Evolutionary conservation across 35 echinoderm and acorn worm species (phyloP).

Genomic region (Apostichopus japonicus): DNA sequence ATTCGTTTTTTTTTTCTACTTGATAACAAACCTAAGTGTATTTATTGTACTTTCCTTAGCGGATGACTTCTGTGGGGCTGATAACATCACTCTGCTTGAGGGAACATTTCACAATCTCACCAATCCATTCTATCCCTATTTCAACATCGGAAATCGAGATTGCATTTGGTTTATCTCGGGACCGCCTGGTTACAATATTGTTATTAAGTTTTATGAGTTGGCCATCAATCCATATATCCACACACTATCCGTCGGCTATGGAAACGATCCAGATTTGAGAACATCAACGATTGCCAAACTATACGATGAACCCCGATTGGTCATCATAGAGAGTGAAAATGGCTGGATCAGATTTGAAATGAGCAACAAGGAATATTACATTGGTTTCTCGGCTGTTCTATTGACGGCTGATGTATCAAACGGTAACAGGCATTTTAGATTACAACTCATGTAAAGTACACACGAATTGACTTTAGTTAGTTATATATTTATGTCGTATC

Average conservation of each 20-base stretch:
- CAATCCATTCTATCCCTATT: neutral
- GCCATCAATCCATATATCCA: neutral
- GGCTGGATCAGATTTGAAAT: conserved; percentile 30
- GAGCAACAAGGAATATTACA: no score
- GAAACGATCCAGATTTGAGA: conserved; percentile 15
- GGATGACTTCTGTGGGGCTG: neutral
- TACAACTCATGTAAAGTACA: no score
- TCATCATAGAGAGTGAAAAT: neutral
- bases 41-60: neutral
- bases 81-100: neutral
- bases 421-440: no score
- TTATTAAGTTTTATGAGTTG: neutral
- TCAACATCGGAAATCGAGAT: neutral
- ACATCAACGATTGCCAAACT: conserved; percentile 30
- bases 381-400: no score
- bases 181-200: conserved; percentile 2
- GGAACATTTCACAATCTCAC: neutral
- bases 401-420: no score
- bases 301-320: neutral
- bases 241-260: conserved; percentile 15
- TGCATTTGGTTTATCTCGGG: neutral
- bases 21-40: neutral
- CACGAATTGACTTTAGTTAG: no score
- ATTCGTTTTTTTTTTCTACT: neutral
- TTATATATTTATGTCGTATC: no score